Base-by-base conservation (phyloP, 2,797 vertebrate species). In the Eidolon dupreanum region DNA sequence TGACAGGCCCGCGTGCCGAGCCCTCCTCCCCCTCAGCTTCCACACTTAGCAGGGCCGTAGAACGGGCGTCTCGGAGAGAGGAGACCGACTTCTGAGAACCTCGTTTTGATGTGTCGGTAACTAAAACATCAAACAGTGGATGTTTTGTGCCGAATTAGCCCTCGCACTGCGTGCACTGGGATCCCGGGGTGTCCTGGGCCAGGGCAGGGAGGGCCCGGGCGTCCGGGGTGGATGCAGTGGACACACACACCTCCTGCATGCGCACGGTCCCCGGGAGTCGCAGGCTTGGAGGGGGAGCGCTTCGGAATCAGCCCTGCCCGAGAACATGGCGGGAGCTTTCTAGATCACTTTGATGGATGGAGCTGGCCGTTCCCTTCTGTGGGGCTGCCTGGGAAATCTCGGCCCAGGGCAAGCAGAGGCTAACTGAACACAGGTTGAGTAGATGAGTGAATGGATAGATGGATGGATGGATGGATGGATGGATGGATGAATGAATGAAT, bases 201-300 rank as follows among this genome's bases (percentile, higher is more conserved):
- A 4, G 46, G 9, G 31, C 13, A 5, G 33, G 38, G 59, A 79
- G 26, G 20, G 24, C 26, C n/a, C 41, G 8, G 75, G 75, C 5
- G 10, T 28, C 16, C 5, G 8, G 16, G 6, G 9, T 1, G 0
- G 28, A 51, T 8, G 1, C 3, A 8, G 36, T 5, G 2, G 41
- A 51, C n/a, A 88, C 74, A 28, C 24, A 28, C 46, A 12, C 28
- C 74, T 53, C 36, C 24, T 38, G 28, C 6, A 17, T 49, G 0
- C 12, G 12, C 2, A 1, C 43, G 20, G 49, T 61, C 79, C 53
- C 1, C 0, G 1, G 28, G 38, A 7, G 33, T 36, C 24, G 43
- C 36, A 12, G 78, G 22, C 31, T 28, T 43, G 4, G 26, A 59
- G 68, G 38, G 20, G 12, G 33, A n/a, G 16, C 79, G 41, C 26